A percentile compares a stretch with the other conserved stretches of the same genome.
phyloP scores from a whole-genome alignment of 2,888 invertebrate species.

The Synergus japonicus region DNA sequence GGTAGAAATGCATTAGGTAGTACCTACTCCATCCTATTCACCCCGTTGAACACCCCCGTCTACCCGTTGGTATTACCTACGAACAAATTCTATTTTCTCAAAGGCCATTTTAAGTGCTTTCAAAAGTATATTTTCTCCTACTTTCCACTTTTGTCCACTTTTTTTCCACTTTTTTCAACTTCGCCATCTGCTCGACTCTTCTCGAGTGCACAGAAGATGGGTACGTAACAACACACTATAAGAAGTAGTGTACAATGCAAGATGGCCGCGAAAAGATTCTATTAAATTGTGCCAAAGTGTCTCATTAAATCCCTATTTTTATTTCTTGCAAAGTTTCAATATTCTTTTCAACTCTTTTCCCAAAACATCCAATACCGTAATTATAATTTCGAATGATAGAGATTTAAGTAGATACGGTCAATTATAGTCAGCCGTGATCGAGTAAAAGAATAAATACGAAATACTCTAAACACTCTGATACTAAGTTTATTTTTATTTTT shows the following conservation, averaged over 20 bases:
- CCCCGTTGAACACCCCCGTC: constrained; percentile 12
- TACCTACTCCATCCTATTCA: constrained; percentile 18
- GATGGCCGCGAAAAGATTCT: not conserved
- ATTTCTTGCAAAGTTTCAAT: not conserved
- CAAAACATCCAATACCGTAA: not conserved
- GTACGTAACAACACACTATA: constrained; percentile 1
- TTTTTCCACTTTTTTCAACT: constrained; percentile 5
- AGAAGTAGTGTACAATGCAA: not conserved
- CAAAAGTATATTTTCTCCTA: constrained; percentile 50
- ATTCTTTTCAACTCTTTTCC: no score
- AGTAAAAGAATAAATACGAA: not conserved
- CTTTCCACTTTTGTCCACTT: constrained; percentile 8
- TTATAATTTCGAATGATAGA: not conserved
- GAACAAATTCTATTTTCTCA: constrained; percentile 55
- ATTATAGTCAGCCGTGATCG: not conserved
- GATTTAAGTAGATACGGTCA: constrained; percentile 1
- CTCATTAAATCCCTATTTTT: not conserved
- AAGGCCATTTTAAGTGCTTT: constrained; percentile 56
- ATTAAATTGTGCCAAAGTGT: not conserved
- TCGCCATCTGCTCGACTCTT: constrained; percentile 10
- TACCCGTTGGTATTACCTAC: constrained; percentile 45
- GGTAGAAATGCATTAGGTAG: constrained; percentile 59
- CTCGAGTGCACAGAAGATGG: not conserved
- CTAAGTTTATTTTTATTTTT: not conserved
- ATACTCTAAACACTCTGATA: not conserved